Evolutionary conservation across 2,113 vertebrate genomes (phyloP), one percentile per base, ranked within the genome.

Genomic region (Hylia prasina): DNA sequence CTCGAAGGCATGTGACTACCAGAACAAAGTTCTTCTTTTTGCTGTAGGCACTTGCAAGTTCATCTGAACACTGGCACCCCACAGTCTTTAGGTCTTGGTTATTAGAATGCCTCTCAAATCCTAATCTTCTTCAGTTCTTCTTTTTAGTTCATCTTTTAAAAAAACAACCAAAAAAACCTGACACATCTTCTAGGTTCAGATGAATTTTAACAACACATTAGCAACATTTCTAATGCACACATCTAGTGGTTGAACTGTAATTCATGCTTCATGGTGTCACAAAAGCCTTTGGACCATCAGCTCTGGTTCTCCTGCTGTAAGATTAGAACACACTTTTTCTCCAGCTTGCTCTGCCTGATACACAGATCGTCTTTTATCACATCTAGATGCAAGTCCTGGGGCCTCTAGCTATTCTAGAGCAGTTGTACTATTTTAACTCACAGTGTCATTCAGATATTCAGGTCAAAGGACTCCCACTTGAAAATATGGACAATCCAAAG

Each of bases 11-110:
- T 23, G 83, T 71, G 91, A 89, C 56, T 60, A 71, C n/a, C 71
- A 78, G 73, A 89, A 91, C 51, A 75, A 89, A 89, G 83, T 87
- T 92, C 24, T 83, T 89, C 56, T 95, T 91, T 84, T 66, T 48
- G 31, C 56, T 71, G 47, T n/a, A 77, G 45, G 61, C 73, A 25
- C 73, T 87, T 87, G 50, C 37, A 65, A 79, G 10, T 48, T 82
- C 61, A 81, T 91, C 65, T 71, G 35, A 76, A 48, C 2, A 3
- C 20, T 58, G 72, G 51, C 44, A 54, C 77, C 40, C n/a, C 37
- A 13, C n/a, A 61, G 51, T 8, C 47, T 77, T 30, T 13, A 47
- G 20, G 27, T 37, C 53, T 48, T n/a, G 53, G 37, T 65, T 72
- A 71, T 15, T 28, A 45, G 51, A 70, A 58, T 1, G 15, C 15